These are phyloP conservation scores for Heterochromis multidens DNA, from an alignment of 2,113 vertebrate genomes.

Conservation along the genomic window DNA sequence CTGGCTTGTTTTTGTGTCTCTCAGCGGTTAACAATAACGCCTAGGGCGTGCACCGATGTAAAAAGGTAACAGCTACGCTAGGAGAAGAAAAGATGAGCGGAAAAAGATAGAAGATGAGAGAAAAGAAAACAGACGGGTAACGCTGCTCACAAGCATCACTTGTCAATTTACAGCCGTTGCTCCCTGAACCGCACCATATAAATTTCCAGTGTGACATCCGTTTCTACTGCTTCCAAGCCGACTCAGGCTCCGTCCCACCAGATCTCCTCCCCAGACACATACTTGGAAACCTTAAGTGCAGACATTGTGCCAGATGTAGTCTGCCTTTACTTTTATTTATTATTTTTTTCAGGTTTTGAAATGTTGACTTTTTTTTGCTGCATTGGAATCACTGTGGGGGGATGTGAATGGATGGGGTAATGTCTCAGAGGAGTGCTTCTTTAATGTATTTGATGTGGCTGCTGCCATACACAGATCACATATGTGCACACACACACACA, in stretches of 20 bases:
- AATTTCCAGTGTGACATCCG: constrained; percentile 73
- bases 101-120: constrained; percentile 66
- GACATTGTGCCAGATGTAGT: constrained; percentile 67
- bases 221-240: constrained; percentile 75
- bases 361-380: constrained; percentile 40
- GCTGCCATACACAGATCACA: constrained; percentile 42
- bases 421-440: constrained; percentile 48
- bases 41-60: constrained; percentile 57
- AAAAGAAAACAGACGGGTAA: constrained; percentile 68
- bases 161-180: constrained; percentile 73
- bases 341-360: constrained; percentile 52
- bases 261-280: constrained; percentile 72
- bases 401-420: constrained; percentile 53
- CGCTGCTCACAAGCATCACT: constrained; percentile 67
- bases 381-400: constrained; percentile 46
- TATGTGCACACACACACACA: neutral
- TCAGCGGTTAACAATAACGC: constrained; percentile 60
- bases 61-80: constrained; percentile 56
- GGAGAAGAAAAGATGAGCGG: constrained; percentile 53
- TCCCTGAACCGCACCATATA: constrained; percentile 67
- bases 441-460: constrained; percentile 61
- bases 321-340: constrained; percentile 63
- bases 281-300: constrained; percentile 70
- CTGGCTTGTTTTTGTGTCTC: constrained; percentile 54
- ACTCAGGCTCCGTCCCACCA: constrained; percentile 58